phyloP scores from a whole-genome alignment of 2,797 vertebrate species.

The Podarcis siculus region DNA sequence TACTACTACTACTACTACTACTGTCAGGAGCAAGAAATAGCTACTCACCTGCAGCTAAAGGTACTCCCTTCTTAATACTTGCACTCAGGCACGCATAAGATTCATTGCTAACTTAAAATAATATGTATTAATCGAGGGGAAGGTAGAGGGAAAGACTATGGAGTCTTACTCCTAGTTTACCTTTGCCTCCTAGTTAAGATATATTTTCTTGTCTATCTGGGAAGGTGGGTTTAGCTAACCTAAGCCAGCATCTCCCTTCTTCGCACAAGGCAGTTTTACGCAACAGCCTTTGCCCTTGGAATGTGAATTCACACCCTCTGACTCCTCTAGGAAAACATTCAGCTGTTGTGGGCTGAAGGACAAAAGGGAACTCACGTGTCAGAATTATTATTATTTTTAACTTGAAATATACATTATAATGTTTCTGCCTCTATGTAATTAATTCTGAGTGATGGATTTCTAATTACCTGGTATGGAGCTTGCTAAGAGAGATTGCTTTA shows the following conservation, averaged over 20 bases:
- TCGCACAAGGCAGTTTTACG: background rate
- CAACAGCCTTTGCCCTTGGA: constrained; percentile 10
- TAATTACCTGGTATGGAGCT: constrained; percentile 37
- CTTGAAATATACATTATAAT: constrained; percentile 21
- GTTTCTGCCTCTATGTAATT: constrained; percentile 41
- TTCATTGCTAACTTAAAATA: background rate
- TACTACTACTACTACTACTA: too few relatives aligned
- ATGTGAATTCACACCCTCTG: constrained; percentile 12
- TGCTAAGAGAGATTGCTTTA: constrained; percentile 32
- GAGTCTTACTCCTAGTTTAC: background rate
- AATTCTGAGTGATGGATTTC: constrained; percentile 31
- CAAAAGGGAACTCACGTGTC: constrained; percentile 19
- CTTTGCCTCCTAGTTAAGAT: background rate
- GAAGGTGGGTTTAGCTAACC: constrained; percentile 2
- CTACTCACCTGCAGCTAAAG: background rate
- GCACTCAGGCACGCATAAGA: background rate
- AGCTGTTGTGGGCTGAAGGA: constrained; percentile 11
- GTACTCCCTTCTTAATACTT: background rate
- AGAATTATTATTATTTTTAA: background rate
- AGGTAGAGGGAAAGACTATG: too few relatives aligned
- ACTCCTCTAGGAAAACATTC: constrained; percentile 4
- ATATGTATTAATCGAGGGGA: background rate
- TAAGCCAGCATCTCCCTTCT: background rate
- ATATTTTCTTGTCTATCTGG: background rate
- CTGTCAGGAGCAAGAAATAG: background rate